A percentile compares a stretch with the other conserved stretches of the same genome.
Conservation (phyloP, 35 echinoderm and acorn worm species). For the Holothuria glaberrima region DNA sequence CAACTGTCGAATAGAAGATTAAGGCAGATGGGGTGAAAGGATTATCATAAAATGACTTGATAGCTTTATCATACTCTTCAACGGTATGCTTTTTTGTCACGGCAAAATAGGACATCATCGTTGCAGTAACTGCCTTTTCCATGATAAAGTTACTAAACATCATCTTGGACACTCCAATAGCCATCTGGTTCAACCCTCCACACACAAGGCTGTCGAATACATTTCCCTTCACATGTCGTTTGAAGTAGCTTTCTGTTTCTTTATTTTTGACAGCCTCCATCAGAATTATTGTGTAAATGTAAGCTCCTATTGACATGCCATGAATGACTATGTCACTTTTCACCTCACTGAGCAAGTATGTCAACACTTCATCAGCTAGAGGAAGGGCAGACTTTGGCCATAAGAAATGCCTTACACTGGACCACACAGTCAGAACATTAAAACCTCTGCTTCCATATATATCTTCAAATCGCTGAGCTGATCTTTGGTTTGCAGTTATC, state of each 20-base stretch:
- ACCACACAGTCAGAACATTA: slow-evolving; percentile 74
- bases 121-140: background rate
- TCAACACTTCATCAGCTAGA: slow-evolving; percentile 47
- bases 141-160: slow-evolving; percentile 26
- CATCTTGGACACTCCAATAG: slow-evolving; percentile 37
- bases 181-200: slow-evolving; percentile 62
- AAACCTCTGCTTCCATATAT: slow-evolving; percentile 69
- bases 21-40: slow-evolving; percentile 57
- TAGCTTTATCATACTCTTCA: slow-evolving; percentile 32
- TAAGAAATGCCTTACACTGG: slow-evolving; percentile 44
- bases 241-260: background rate
- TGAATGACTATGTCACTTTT: slow-evolving; percentile 59
- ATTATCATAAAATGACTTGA: slow-evolving; percentile 53
- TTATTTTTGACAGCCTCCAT: background rate
- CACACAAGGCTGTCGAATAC: slow-evolving; percentile 74
- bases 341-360: slow-evolving; percentile 26
- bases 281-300: slow-evolving; percentile 59
- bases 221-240: slow-evolving; percentile 55
- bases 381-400: slow-evolving; percentile 62
- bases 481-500: slow-evolving; percentile 12
- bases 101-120: slow-evolving; percentile 43
- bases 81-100: slow-evolving; percentile 62
- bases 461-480: slow-evolving; percentile 53
- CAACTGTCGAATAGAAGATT: slow-evolving; percentile 35
- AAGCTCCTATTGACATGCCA: slow-evolving; percentile 75